A percentile compares a stretch with the other conserved stretches of the same genome.
These are phyloP conservation scores for Delphinus delphis DNA, from an alignment of 2,113 vertebrate species.

Conservation along the genomic window DNA sequence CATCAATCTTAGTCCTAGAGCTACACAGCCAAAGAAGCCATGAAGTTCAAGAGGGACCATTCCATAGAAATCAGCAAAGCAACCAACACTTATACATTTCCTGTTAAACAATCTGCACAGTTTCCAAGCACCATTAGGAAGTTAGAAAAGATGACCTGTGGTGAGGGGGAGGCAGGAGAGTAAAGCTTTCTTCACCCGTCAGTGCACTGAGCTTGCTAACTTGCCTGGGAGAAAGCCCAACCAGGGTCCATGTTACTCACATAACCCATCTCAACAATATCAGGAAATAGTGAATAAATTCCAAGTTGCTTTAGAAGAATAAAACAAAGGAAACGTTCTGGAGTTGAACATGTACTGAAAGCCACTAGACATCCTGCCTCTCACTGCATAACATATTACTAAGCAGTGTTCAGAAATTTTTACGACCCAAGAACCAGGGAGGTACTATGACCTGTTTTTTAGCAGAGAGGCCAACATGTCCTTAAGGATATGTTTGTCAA, in stretches of 20 bases:
- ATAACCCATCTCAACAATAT: background rate
- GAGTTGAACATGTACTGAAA: background rate
- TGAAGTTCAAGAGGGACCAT: background rate
- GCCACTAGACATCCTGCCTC: background rate
- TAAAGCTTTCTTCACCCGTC: background rate
- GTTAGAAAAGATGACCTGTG: background rate
- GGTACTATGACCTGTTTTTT: background rate
- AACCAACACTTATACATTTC: background rate
- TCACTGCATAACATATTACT: constrained; percentile 5
- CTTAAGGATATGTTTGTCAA: constrained; percentile 53
- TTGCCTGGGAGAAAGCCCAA: background rate
- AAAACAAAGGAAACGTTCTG: background rate
- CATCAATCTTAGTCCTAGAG: background rate
- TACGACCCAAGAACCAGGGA: background rate
- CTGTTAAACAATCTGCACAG: background rate
- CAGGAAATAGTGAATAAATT: background rate
- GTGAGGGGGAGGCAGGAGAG: background rate
- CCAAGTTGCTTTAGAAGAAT: background rate
- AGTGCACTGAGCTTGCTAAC: background rate
- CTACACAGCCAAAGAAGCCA: background rate
- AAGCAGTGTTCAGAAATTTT: constrained; percentile 39
- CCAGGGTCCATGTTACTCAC: background rate
- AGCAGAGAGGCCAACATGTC: constrained; percentile 10
- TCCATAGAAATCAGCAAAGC: background rate
- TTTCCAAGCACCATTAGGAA: background rate